Conservation (phyloP, 2,888 invertebrate genomes). For the Scaptomyza polygonia region DNA sequence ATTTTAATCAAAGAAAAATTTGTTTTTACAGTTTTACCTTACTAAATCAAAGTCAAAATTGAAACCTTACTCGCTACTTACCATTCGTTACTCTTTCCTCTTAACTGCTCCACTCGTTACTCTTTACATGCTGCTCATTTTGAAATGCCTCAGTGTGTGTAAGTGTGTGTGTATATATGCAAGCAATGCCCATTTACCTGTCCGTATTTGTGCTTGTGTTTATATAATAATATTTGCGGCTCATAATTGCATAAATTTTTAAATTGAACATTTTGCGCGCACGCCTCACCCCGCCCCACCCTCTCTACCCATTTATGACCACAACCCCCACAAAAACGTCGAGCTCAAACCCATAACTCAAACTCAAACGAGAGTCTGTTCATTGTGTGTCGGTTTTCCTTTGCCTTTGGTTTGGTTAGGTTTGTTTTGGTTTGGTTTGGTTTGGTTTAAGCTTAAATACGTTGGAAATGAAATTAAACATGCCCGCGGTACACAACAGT, state of each 20-base stretch:
- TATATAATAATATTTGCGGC: conserved; percentile 81
- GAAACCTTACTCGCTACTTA: background rate
- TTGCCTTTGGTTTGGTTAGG: conserved; percentile 12
- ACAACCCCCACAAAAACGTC: conserved; percentile 20
- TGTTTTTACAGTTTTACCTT: no score
- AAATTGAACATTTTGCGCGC: conserved; percentile 70
- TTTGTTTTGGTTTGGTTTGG: conserved; percentile 38
- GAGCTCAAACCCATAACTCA: conserved; percentile 12
- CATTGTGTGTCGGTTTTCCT: conserved; percentile 44
- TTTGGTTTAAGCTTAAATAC: conserved; percentile 77
- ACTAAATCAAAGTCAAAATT: background rate
- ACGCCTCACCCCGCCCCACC: conserved; percentile 14
- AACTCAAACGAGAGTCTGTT: conserved; percentile 14
- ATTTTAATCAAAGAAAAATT: no score
- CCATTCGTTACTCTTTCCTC: background rate
- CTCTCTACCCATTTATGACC: conserved; percentile 27
- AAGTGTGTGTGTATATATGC: background rate
- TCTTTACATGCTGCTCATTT: conserved; percentile 34
- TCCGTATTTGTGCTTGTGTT: conserved; percentile 71
- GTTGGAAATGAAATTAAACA: conserved; percentile 79
- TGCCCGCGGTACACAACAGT: conserved; percentile 64
- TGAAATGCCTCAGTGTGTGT: conserved; percentile 9
- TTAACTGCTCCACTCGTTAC: background rate
- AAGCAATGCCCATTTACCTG: conserved; percentile 24
- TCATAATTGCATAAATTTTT: conserved; percentile 84